phyloP scores from a whole-genome alignment of 2,113 vertebrate species.

The Chionis minor region DNA sequence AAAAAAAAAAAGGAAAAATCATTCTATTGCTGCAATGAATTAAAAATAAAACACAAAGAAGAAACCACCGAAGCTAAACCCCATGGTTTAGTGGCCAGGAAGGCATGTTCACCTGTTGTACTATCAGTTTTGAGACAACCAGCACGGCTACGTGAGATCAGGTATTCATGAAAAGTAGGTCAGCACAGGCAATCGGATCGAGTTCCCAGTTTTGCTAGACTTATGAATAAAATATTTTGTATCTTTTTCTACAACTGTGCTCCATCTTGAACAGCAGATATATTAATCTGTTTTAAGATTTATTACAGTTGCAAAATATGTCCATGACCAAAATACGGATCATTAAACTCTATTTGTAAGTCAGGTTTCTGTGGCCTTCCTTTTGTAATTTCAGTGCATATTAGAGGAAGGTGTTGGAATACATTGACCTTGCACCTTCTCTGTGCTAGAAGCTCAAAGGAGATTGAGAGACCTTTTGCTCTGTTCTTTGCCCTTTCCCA shows the following conservation, averaged over 20 bases:
- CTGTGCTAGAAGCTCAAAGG: neutral
- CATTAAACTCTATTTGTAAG: neutral
- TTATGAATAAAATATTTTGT: constrained; percentile 54
- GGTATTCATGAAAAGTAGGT: constrained; percentile 50
- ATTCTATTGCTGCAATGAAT: neutral
- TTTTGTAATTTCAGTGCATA: neutral
- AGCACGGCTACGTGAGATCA: neutral
- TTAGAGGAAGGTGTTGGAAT: neutral
- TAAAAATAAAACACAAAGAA: neutral
- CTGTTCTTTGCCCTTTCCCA: neutral
- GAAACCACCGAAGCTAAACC: neutral
- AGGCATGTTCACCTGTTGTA: neutral
- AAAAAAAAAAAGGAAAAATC: neutral
- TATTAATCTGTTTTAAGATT: neutral
- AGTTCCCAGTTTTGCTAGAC: neutral
- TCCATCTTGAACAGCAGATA: neutral
- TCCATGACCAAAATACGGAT: neutral
- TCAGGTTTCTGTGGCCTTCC: neutral
- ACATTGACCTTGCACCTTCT: neutral
- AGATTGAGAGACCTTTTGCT: neutral
- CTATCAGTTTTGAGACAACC: neutral
- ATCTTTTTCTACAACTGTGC: neutral
- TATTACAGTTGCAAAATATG: neutral
- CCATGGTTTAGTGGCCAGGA: neutral
- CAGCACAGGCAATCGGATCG: neutral